Conservation (phyloP, 2,797 vertebrate species). For the Coendou prehensilis region DNA sequence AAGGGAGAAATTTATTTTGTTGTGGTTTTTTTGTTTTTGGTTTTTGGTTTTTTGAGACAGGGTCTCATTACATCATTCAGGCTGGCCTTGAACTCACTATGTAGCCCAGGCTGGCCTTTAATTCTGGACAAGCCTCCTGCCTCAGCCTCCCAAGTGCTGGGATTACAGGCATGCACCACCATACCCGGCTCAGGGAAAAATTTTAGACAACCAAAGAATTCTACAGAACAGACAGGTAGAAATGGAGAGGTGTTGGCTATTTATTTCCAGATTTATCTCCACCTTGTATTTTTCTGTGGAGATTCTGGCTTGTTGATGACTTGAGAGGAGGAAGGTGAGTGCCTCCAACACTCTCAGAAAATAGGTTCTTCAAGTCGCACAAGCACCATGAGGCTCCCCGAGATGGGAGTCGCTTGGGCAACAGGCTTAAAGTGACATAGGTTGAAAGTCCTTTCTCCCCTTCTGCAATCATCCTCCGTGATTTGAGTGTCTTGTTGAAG, state of each 20-base stretch:
- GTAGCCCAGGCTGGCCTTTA: no score
- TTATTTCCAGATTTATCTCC: background rate
- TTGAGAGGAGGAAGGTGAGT: background rate
- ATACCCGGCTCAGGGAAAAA: background rate
- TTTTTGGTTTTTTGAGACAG: background rate
- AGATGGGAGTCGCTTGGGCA: slow-evolving; percentile 73
- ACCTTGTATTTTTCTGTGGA: background rate
- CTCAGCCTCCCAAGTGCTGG: background rate
- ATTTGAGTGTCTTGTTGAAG: slow-evolving; percentile 85
- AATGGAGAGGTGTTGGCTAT: background rate
- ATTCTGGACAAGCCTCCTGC: no score
- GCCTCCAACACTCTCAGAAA: background rate
- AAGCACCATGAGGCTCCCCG: slow-evolving; percentile 25
- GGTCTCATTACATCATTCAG: background rate
- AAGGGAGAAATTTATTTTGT: background rate
- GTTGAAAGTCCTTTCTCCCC: slow-evolving; percentile 62
- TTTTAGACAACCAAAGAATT: background rate
- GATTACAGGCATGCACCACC: background rate
- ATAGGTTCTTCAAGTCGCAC: background rate
- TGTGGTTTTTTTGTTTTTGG: no score
- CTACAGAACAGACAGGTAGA: background rate
- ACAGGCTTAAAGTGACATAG: slow-evolving; percentile 69
- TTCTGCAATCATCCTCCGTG: slow-evolving; percentile 81
- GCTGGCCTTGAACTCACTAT: background rate
- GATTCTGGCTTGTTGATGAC: background rate